Percentiles rank a stretch among this genome's conserved stretches.
Evolutionary conservation across 2,797 vertebrate genomes (phyloP).

Genomic region (Poeciliopsis gracilis): DNA sequence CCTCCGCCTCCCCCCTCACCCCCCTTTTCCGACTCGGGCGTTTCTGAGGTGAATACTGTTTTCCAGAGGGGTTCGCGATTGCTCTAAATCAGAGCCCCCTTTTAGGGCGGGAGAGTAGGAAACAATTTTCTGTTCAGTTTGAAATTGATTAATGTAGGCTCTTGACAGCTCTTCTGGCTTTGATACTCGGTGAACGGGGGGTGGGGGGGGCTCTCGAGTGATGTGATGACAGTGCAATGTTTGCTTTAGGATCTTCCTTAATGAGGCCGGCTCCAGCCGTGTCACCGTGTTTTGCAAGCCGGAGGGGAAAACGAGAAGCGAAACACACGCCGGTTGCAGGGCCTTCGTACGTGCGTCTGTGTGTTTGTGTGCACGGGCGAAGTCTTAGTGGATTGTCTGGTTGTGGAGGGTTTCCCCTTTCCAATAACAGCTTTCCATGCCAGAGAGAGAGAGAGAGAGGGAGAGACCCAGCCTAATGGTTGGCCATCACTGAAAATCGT

Average conservation of each 20-base stretch:
- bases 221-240: constrained; percentile 80
- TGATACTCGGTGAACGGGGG: constrained; percentile 80
- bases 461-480: constrained; percentile 64
- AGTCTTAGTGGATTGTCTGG: constrained; percentile 53
- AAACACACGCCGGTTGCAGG: constrained; percentile 64
- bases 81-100: constrained; percentile 86
- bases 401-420: constrained; percentile 63
- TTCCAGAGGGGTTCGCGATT: constrained; percentile 89
- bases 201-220: constrained; percentile 72
- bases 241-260: constrained; percentile 78
- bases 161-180: constrained; percentile 88
- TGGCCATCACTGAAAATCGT: constrained; percentile 70
- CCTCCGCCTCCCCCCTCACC: too few relatives aligned
- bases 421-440: constrained; percentile 66
- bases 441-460: constrained; percentile 4
- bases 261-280: constrained; percentile 68
- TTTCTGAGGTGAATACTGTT: constrained; percentile 80
- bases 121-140: constrained; percentile 97
- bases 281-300: constrained; percentile 68
- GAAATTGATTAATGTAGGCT: constrained; percentile 92
- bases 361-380: constrained; percentile 45
- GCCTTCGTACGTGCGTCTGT: constrained; percentile 52
- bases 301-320: constrained; percentile 67
- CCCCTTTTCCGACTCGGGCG: constrained; percentile 41
- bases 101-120: constrained; percentile 88